A percentile compares a stretch with the other conserved stretches of the same genome.
Conservation (phyloP, 2,797 vertebrate genomes). For the Gymnopithys bicolor region DNA sequence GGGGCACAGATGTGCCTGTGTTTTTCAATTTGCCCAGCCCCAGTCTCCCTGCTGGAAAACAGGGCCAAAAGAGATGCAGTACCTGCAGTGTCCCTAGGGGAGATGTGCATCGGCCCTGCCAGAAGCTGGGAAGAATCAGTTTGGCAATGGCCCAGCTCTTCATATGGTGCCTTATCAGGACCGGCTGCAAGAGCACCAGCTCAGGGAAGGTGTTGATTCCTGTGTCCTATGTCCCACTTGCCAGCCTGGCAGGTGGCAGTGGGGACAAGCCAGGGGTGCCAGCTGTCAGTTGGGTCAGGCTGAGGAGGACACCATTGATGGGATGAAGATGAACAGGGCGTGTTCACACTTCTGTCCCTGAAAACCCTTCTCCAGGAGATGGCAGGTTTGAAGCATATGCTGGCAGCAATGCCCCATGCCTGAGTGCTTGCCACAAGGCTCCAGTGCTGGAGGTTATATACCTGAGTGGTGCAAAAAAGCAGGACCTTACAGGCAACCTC, state of each 20-base stretch:
- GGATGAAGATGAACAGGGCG: not conserved
- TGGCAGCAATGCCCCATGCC: not conserved
- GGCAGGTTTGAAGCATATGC: not conserved
- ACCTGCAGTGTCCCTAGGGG: not conserved
- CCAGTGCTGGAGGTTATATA: fast-evolving
- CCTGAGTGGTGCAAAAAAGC: not conserved
- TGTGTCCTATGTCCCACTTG: fast-evolving
- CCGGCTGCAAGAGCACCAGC: not conserved
- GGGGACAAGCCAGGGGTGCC: not conserved
- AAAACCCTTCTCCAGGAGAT: not conserved
- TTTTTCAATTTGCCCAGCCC: not conserved
- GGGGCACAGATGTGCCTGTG: not conserved
- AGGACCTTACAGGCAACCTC: not conserved
- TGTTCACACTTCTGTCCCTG: not conserved
- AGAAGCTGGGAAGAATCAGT: not conserved
- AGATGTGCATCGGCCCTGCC: not conserved
- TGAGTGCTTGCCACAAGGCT: not conserved
- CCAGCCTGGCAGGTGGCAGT: not conserved
- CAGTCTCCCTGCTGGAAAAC: not conserved
- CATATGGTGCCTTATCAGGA: fast-evolving
- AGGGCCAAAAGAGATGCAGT: not conserved
- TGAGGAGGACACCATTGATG: fast-evolving
- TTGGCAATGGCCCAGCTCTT: not conserved
- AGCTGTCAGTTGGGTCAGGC: not conserved
- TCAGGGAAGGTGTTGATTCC: not conserved